These are phyloP conservation scores for Zosterops lateralis DNA, from an alignment of 2,113 vertebrate genomes.

Conservation along the genomic window DNA sequence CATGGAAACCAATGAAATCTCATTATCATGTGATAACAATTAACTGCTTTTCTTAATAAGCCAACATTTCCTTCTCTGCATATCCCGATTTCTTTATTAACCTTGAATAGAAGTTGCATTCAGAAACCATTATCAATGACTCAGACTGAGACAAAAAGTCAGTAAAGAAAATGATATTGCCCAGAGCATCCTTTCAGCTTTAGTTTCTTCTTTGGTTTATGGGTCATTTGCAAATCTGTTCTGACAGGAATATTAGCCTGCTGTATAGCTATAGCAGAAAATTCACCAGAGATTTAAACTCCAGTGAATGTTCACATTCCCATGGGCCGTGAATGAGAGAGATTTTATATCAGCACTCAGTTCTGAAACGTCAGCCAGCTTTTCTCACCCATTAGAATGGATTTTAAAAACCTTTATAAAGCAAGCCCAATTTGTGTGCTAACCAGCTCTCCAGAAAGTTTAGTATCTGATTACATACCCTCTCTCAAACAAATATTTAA, in stretches of 20 bases:
- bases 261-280: neutral
- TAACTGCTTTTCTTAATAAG: neutral
- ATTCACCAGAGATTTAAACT: conserved; percentile 47
- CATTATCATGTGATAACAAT: neutral
- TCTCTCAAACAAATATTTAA: neutral
- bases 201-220: conserved; percentile 19
- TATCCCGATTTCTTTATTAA: neutral
- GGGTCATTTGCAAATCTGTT: conserved; percentile 54
- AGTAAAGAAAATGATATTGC: neutral
- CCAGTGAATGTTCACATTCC: conserved; percentile 11
- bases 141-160: neutral
- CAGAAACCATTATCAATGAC: neutral
- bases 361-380: neutral
- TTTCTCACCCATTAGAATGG: conserved; percentile 4
- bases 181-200: conserved; percentile 34
- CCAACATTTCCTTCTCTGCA: neutral
- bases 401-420: conserved; percentile 14
- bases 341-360: neutral
- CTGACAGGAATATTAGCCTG: conserved; percentile 39
- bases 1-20: neutral
- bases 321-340: neutral
- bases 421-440: neutral
- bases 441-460: neutral
- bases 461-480: neutral
- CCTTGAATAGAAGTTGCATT: neutral